A percentile compares a stretch with the other conserved stretches of the same genome.
Evolutionary conservation across 2,113 vertebrate species (phyloP).

Genomic region (Empidonax traillii): DNA sequence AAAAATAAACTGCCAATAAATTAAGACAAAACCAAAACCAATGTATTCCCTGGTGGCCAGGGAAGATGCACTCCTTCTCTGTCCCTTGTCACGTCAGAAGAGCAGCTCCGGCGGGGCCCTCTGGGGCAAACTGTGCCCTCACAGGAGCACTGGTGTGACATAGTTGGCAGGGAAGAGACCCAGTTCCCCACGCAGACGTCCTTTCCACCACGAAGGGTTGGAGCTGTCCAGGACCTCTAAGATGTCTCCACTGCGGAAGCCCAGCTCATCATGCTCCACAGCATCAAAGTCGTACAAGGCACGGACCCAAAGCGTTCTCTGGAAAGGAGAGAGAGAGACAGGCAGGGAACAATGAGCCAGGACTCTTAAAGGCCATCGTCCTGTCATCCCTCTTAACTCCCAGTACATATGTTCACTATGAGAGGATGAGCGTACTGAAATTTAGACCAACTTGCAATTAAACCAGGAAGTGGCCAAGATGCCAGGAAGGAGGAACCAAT

Average conservation of each 20-base stretch:
- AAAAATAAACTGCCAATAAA: conserved; percentile 62
- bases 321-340: neutral
- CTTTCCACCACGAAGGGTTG: conserved; percentile 89
- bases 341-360: neutral
- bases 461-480: neutral
- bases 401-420: neutral
- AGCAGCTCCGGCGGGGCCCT: neutral
- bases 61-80: neutral
- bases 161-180: conserved; percentile 96
- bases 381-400: neutral
- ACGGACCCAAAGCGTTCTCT: conserved; percentile 78
- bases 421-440: neutral
- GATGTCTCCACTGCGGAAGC: conserved; percentile 83
- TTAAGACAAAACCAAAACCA: conserved; percentile 25
- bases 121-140: neutral
- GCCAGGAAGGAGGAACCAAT: neutral
- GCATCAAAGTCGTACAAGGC: conserved; percentile 90
- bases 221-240: conserved; percentile 90
- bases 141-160: conserved; percentile 71
- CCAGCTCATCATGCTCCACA: conserved; percentile 87
- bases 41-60: neutral
- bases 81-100: neutral
- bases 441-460: neutral
- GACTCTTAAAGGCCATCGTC: neutral
- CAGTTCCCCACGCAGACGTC: conserved; percentile 78